Base-by-base conservation (phyloP, 1,140 invertebrate species). In the Anoplolepis gracilipes region DNA sequence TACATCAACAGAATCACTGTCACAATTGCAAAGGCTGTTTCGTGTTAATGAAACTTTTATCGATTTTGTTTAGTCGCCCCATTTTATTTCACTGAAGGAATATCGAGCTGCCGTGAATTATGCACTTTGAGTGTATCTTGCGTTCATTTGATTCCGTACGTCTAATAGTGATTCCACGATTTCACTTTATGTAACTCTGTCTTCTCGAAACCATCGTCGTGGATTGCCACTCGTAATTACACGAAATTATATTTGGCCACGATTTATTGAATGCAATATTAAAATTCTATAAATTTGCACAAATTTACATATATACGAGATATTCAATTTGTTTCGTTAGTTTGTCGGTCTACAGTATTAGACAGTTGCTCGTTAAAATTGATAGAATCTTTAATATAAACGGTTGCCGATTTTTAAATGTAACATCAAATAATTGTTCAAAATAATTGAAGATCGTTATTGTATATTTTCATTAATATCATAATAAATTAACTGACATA, bases 31-130 rank as follows among this genome's bases (percentile, higher is more conserved):
- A 46, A 36, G 57, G 39, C 72, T 82, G 67, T 82, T 55, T 49
- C 46, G 33, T 16, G 36, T 69, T 86, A 73, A 86, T 86, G 85
- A 67, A 42, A 81, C 65, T 64, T 85, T 69, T 46, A 70, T 65
- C 59, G 42, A 13, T 53, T 57, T 25, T 10, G 76, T 79, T n/a
- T 67, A 46, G 30, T 49, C 46, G 84, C 2, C n/a, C n/a, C 22
- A 25, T 30, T 76, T 85, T 49, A 28, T 42, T 5, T 42, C 39
- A 16, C 19, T 13, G 62, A 4, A 22, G 10, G 6, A 85, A 55
- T 49, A 61, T 46, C n/a, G 28, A 81, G 53, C 39, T 42, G 42
- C 1, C 22, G 33, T 16, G 55, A 69, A 16, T 85, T 85, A 76
- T 46, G n/a, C 33, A 36, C 46, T 25, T 28, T 11, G 57, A 75